Conservation (phyloP, 2,888 invertebrate species). For the Diadegma fenestrale region DNA sequence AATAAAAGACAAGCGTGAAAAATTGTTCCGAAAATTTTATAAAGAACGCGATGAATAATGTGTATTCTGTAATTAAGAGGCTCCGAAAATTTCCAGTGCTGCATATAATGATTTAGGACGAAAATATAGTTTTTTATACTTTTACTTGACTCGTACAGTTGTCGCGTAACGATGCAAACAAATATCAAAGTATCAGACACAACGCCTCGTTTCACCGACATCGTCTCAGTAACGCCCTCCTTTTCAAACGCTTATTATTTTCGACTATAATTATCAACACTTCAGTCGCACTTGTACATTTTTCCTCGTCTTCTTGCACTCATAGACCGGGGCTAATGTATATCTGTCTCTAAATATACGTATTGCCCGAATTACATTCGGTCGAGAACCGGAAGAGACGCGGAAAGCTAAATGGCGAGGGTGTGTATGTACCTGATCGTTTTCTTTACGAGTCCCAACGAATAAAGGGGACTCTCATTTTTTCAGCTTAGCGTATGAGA, state of each 20-base stretch:
- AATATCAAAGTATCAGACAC: conserved; percentile 52
- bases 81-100: conserved; percentile 28
- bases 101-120: not conserved
- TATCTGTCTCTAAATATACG: not conserved
- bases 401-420: conserved; percentile 55
- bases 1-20: conserved; percentile 70
- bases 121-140: conserved; percentile 42
- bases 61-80: conserved; percentile 39
- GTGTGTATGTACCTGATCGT: conserved; percentile 32
- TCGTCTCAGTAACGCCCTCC: conserved; percentile 23
- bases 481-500: conserved; percentile 51
- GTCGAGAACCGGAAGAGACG: conserved; percentile 11
- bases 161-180: conserved; percentile 31
- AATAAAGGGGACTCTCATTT: conserved; percentile 72
- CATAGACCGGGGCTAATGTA: not conserved
- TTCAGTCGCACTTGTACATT: conserved; percentile 50
- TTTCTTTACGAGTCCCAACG: conserved; percentile 59
- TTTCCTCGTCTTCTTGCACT: conserved; percentile 14
- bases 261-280: conserved; percentile 64
- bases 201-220: conserved; percentile 61
- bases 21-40: conserved; percentile 50
- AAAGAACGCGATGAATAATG: conserved; percentile 41
- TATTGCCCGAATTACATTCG: conserved; percentile 6
- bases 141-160: conserved; percentile 29
- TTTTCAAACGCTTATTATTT: conserved; percentile 54